Base-by-base conservation (phyloP, 2,797 vertebrate genomes). In the Hozukius guyotensis region DNA sequence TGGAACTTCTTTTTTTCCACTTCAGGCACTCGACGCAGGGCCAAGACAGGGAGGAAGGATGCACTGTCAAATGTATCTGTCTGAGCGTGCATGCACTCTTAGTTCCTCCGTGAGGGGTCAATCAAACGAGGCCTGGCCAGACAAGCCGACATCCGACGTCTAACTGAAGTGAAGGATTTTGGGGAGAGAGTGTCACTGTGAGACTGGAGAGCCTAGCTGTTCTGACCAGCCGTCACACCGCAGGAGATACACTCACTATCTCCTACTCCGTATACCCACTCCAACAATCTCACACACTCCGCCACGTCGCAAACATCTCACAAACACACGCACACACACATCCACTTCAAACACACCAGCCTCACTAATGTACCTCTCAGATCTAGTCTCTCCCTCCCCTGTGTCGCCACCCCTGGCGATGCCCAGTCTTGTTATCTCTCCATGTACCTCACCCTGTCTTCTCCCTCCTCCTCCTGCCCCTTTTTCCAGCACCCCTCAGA, bases 351-450 rank as follows among this genome's bases (percentile, higher is more conserved):
- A 86, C 73, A 73, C 84, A 38, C 24, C 34, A 76, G 65, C 57
- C 73, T 66, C 9, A 77, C 72, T 69, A 81, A 83, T 76, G 69
- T 70, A 52, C 27, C 83, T 76, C 79, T 88, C 77, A 87, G 75
- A 92, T 81, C 72, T 55, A 29, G 56, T 42, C 82, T n/a, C 69
- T 63, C 52, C 14, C 46, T 62, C 72, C 78, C 65, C 16, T 32
- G 42, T 66, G 70, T 65, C 13, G 6, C 73, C 72, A 71, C 75
- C 87, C 29, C 65, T 38, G 81, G 80, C 22, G 13, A 78, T 90
- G 81, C 75, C 88, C 84, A 59, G 78, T 75, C 87, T 88, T 85
- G 82, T 93, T 91, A 87, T 89, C 83, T 75, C 62, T 72, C 42
- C 22, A 13, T 87, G 61, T 80, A 67, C 65, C 81, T 84, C 71